A percentile compares a stretch with the other conserved stretches of the same genome.
Conservation (phyloP, 2,888 invertebrate species). For the Acrobasis suavella region DNA sequence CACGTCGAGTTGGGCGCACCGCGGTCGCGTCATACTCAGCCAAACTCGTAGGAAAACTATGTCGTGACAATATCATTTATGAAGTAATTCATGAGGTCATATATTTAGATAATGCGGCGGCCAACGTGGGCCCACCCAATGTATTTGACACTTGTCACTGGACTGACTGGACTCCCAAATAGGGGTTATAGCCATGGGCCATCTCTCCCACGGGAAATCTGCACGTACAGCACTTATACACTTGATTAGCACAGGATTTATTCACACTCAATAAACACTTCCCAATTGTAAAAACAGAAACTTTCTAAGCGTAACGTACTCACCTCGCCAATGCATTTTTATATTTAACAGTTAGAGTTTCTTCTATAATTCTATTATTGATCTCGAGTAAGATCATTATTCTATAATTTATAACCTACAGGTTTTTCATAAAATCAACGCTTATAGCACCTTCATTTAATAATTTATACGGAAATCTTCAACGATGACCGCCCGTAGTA, state of each 20-base stretch:
- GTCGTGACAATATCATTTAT: slow-evolving; percentile 25
- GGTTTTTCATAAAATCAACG: slow-evolving; percentile 80
- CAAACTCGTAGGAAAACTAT: slow-evolving; percentile 42
- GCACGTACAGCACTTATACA: slow-evolving; percentile 36
- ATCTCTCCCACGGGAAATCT: slow-evolving; percentile 46
- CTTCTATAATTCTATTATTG: slow-evolving; percentile 99
- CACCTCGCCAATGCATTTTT: slow-evolving; percentile 98
- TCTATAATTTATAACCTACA: slow-evolving; percentile 81
- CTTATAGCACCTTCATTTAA: slow-evolving; percentile 82
- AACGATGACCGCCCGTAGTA: slow-evolving; percentile 73
- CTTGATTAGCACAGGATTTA: slow-evolving; percentile 36
- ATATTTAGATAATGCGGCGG: slow-evolving; percentile 46
- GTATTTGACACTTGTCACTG: slow-evolving; percentile 76
- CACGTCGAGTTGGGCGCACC: slow-evolving; percentile 66
- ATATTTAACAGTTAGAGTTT: slow-evolving; percentile 97
- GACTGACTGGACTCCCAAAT: slow-evolving; percentile 57
- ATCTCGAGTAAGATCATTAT: slow-evolving; percentile 98
- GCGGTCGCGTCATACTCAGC: slow-evolving; percentile 56
- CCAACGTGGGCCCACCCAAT: slow-evolving; percentile 80
- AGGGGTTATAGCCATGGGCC: slow-evolving; percentile 65
- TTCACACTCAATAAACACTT: slow-evolving; percentile 51
- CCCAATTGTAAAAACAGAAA: slow-evolving; percentile 68
- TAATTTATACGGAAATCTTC: slow-evolving; percentile 74
- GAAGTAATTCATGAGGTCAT: slow-evolving; percentile 14
- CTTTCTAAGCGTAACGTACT: slow-evolving; percentile 84